These are phyloP conservation scores for Rattus norvegicus DNA, from an alignment of 2,113 vertebrate species.

Conservation along the genomic window GRCr8 NC_086033.1:60808001-60808500, in stretches of 20 bases:
- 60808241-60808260: constrained; percentile 11
- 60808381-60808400: too few relatives aligned
- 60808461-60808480: too few relatives aligned
- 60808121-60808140: constrained; percentile 88
- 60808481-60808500: too few relatives aligned
- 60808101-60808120: constrained; percentile 91
- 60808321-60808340: not conserved
- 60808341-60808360: too few relatives aligned
- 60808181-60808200: constrained; percentile 87
- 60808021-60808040: not conserved
- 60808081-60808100: constrained; percentile 91
- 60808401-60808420: too few relatives aligned
- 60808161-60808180: constrained; percentile 97
- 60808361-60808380: too few relatives aligned
- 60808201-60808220: not conserved
- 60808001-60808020: not conserved
- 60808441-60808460: too few relatives aligned
- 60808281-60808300: constrained; percentile 11
- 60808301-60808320: constrained; percentile 21
- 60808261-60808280: constrained; percentile 29
- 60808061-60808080: constrained; percentile 86
- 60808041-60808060: constrained; percentile 48
- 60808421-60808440: too few relatives aligned
- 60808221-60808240: not conserved
- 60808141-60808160: constrained; percentile 98